Base-by-base conservation (phyloP, 2,797 vertebrate species). In the Enteromius afrohamiltoni region DNA sequence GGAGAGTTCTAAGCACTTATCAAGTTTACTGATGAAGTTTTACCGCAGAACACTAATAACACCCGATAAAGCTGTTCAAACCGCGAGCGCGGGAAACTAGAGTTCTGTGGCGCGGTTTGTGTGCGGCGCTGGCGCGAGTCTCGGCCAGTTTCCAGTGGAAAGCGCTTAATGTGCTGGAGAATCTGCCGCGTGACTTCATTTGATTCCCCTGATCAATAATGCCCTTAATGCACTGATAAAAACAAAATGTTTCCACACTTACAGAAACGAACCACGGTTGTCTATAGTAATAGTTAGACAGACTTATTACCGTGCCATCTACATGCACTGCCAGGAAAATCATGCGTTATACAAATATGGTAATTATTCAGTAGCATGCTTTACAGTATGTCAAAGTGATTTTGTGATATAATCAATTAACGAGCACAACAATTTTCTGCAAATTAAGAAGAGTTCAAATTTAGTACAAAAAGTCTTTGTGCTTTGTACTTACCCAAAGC, bases 201-300 rank as follows among this genome's bases (percentile, higher is more conserved):
- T 62, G 55, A 77, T 45, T 77, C 7, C 37, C 75, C 75, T 76
- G 26, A 76, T 85, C 78, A 77, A 68, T 85, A 49, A 68, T 26
- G 71, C 49, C 29, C 40, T 62, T 26, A 67, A 74, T 85, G 51
- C 49, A 13, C 64, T 69, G 21, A 19, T 31, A 67, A 37, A 67
- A 17, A 67, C 6, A 8, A 62, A 16, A 16, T 60, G 67, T 82
- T 58, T 42, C 74, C 73, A 82, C 45, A 58, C 77, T 23, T 51
- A 23, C 13, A 55, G 53, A 49, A 37, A 74, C 21, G 11, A n/a
- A 67, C 26, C 2, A 51, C 3, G 3, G 19, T 34, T 37, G 26
- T 29, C 64, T 67, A 2, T 37, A 37, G 31, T 34, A n/a, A 49
- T 29, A 37, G 31, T 37, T 75, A 11, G 3, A 49, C 26, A 78